Conservation (phyloP, 2,797 vertebrate genomes). For the Percopsis omiscomaycus region DNA sequence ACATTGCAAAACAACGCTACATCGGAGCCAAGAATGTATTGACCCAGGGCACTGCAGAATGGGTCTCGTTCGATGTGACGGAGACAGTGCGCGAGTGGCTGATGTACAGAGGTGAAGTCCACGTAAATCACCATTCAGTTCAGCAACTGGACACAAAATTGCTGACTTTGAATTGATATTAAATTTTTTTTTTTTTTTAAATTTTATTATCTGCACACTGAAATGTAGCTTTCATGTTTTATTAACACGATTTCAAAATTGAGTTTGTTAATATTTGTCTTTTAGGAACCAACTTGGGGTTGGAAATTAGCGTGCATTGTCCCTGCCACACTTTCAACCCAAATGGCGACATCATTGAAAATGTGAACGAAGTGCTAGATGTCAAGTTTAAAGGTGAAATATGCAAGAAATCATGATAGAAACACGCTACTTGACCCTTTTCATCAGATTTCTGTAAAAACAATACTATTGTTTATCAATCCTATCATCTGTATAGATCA, state of each 20-base stretch:
- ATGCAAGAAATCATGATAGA: not conserved
- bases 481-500: not conserved
- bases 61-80: conserved; percentile 93
- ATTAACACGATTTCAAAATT: too few relatives aligned
- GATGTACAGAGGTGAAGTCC: conserved; percentile 80
- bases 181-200: too few relatives aligned
- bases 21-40: conserved; percentile 87
- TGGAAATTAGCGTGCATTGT: conserved; percentile 93
- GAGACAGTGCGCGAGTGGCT: conserved; percentile 92
- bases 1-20: conserved; percentile 90
- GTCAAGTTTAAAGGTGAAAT: conserved; percentile 91
- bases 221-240: too few relatives aligned
- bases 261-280: too few relatives aligned
- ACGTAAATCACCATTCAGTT: too few relatives aligned
- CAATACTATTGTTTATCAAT: too few relatives aligned
- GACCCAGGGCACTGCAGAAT: conserved; percentile 85
- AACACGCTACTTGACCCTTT: not conserved
- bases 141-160: too few relatives aligned
- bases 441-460: not conserved
- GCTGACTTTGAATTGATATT: too few relatives aligned
- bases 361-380: conserved; percentile 86
- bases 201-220: too few relatives aligned
- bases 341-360: conserved; percentile 87
- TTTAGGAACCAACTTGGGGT: conserved; percentile 81
- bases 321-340: conserved; percentile 90